Evolutionary conservation across 2,888 invertebrate genomes (phyloP), one percentile per base, ranked within the genome.

Genomic region (Tridacna crocea): DNA sequence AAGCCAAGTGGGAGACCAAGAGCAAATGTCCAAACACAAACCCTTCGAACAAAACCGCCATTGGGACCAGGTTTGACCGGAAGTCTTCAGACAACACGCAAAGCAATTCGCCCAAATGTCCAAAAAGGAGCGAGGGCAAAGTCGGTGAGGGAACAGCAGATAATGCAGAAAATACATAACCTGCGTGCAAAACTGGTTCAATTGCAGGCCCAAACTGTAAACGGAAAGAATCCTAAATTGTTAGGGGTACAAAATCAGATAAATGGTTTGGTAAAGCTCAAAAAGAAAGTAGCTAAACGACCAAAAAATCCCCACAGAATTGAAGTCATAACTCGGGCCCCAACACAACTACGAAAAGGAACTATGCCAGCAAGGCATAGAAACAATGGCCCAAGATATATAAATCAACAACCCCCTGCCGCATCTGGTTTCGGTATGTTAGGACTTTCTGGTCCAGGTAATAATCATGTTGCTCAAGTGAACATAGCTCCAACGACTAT

Each of bases 191-290:
- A 70, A 26, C 24, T 70, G 8, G 13, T 15, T 36, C 48, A 70
- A 47, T 51, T 70, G n/a, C n/a, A 26, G 22, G 51, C 70, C 10
- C 12, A 24, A 15, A 70, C 70, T 17, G 70, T 70, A 24, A 70
- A 70, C 17, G 70, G 70, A 70, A 70, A 70, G 70, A 70, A 70
- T 26, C 70, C 70, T 6, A 70, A 70, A 51, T 24, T 70, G n/a
- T 51, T 70, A 3, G 70, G 70, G 24, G 51, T 70, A 24, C 70
- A 70, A 17, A 70, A 70, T 24, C 70, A 70, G 26, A 47, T 70
- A 22, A 70, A 70, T n/a, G 70, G 70, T 19, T 26, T 70, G 13
- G 70, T 70, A n/a, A 70, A 51, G 26, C 51, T 70, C 8, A 15
- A 70, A 51, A 70, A 70, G 22, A 66, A 36, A n/a, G 66, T 66